A percentile compares a stretch with the other conserved stretches of the same genome.
Conservation (phyloP, 2,888 invertebrate species). For the Pseudeuparius sepicola region DNA sequence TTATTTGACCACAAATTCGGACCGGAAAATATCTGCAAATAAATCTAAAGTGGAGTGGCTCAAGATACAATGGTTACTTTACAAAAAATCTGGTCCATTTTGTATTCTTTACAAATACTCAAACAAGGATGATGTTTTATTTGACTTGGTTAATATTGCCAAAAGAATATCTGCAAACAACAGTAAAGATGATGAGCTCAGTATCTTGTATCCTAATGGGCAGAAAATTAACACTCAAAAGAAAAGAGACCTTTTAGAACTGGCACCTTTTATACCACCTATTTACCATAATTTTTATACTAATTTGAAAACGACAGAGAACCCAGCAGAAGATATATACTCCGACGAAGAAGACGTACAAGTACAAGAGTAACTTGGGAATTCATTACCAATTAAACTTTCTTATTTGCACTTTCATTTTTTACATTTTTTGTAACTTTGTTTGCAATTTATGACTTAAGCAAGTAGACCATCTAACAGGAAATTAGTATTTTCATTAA, state of each 20-base stretch:
- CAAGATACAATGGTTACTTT: conserved; percentile 9
- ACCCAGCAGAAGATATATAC: conserved; percentile 7
- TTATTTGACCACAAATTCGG: conserved; percentile 6
- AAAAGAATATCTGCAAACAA: too few species aligned
- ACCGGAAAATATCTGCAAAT: conserved; percentile 9
- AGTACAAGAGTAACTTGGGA: too few species aligned
- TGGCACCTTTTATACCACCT: conserved; percentile 2
- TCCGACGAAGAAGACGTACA: conserved; percentile 4
- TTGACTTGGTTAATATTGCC: too few species aligned
- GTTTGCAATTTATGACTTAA: too few species aligned
- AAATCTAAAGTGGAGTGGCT: conserved; percentile 9
- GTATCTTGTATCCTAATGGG: conserved; percentile 5
- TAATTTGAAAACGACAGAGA: conserved; percentile 7
- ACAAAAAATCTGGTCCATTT: conserved; percentile 8
- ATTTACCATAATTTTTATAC: conserved; percentile 6
- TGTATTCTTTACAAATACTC: conserved; percentile 7
- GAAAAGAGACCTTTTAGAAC: conserved; percentile 2
- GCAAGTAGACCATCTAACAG: too few species aligned
- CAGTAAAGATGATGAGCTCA: too few species aligned
- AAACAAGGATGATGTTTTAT: too few species aligned
- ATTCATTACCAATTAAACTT: not conserved
- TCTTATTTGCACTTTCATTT: too few species aligned
- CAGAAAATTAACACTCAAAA: not conserved
- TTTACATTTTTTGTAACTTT: not conserved
- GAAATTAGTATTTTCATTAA: too few species aligned